Conservation (phyloP, 2,888 invertebrate species). For the Labia minor region DNA sequence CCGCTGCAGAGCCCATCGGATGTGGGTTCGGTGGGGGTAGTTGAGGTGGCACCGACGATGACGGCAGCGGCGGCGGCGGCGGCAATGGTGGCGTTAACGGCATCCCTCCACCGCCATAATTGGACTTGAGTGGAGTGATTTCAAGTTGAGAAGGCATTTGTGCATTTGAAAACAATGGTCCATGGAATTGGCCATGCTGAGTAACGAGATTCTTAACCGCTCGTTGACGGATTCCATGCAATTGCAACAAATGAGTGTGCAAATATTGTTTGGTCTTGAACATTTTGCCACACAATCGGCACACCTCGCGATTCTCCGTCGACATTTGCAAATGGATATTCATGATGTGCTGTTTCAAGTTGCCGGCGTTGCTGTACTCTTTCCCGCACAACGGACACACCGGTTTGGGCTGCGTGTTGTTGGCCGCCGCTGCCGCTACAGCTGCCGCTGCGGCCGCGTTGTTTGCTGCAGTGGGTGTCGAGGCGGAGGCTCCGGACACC, state of each 20-base stretch:
- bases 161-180: background rate
- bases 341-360: slow-evolving; percentile 64
- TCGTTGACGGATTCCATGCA: slow-evolving; percentile 61
- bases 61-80: slow-evolving; percentile 34
- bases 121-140: background rate
- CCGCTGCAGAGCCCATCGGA: slow-evolving; percentile 34
- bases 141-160: slow-evolving; percentile 3
- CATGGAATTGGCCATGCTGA: background rate
- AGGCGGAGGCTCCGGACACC: background rate
- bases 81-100: slow-evolving; percentile 37
- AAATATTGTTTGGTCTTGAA: slow-evolving; percentile 68
- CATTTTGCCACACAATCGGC: slow-evolving; percentile 61
- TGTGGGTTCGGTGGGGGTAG: slow-evolving; percentile 34
- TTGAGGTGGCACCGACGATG: slow-evolving; percentile 37
- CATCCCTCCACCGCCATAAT: slow-evolving; percentile 33
- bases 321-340: slow-evolving; percentile 54
- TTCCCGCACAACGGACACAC: slow-evolving; percentile 33
- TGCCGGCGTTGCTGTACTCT: slow-evolving; percentile 42
- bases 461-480: background rate
- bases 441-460: slow-evolving; percentile 32
- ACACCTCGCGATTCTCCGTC: slow-evolving; percentile 59
- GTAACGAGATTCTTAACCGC: slow-evolving; percentile 32
- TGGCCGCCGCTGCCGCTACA: slow-evolving; percentile 24
- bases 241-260: slow-evolving; percentile 64
- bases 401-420: slow-evolving; percentile 26